phyloP scores from a whole-genome alignment of 1,140 invertebrate species.

The Megalopta genalis region DNA sequence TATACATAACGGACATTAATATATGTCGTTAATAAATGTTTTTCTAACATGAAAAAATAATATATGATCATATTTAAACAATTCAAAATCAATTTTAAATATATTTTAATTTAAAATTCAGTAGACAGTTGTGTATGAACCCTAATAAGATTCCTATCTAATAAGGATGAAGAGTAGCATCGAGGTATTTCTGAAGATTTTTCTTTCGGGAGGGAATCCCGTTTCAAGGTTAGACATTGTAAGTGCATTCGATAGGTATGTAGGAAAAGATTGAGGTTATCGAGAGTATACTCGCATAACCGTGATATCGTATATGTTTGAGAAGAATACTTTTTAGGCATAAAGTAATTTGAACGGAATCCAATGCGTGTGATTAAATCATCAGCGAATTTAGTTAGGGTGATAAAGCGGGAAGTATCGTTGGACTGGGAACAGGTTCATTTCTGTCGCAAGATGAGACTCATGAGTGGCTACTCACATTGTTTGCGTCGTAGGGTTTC shows the following conservation, averaged over 20 bases:
- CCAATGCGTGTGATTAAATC: neutral
- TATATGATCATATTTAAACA: too few species aligned
- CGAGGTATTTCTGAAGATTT: neutral
- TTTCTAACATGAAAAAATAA: too few species aligned
- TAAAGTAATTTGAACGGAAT: neutral
- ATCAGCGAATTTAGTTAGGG: neutral
- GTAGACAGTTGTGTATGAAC: too few species aligned
- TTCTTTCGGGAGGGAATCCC: slow-evolving; percentile 7
- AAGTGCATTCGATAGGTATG: slow-evolving; percentile 21
- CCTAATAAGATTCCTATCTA: neutral
- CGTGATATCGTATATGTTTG: slow-evolving; percentile 34
- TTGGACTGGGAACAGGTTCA: slow-evolving; percentile 16
- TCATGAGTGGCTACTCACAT: slow-evolving; percentile 71
- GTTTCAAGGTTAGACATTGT: slow-evolving; percentile 59
- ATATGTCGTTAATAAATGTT: too few species aligned
- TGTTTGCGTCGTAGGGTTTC: slow-evolving; percentile 77
- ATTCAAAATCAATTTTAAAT: too few species aligned
- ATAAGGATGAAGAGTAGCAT: neutral
- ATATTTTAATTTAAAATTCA: too few species aligned
- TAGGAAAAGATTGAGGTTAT: slow-evolving; percentile 71
- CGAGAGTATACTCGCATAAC: slow-evolving; percentile 54
- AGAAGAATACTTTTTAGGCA: slow-evolving; percentile 10
- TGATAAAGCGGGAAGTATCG: slow-evolving; percentile 27
- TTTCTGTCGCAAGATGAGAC: slow-evolving; percentile 22
- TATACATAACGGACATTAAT: too few species aligned